Conservation (phyloP, 2,888 invertebrate species). For the Pseudococcus longispinus region DNA sequence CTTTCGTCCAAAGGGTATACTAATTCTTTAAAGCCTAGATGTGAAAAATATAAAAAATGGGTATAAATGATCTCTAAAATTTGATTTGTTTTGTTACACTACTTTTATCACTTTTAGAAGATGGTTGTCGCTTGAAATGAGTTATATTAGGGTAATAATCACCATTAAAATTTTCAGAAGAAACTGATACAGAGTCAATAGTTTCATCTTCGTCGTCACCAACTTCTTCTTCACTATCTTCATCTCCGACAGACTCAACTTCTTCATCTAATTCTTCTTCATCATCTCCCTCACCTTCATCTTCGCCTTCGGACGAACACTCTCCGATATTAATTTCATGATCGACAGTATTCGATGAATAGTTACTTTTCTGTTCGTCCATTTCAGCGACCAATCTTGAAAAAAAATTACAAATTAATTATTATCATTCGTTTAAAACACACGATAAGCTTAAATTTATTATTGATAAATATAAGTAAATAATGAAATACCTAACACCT, state of each 20-base stretch:
- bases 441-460: neutral
- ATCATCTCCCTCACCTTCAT: conserved; percentile 68
- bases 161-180: conserved; percentile 38
- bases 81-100: neutral
- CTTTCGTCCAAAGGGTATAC: conserved; percentile 42
- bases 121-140: neutral
- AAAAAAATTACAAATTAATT: neutral
- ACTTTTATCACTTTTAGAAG: neutral
- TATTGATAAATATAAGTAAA: neutral
- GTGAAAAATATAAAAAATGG: neutral
- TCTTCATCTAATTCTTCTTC: conserved; percentile 59
- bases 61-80: neutral
- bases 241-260: conserved; percentile 58
- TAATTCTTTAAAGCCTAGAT: conserved; percentile 28
- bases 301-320: conserved; percentile 75
- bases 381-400: conserved; percentile 8
- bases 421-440: neutral
- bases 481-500: neutral
- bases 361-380: conserved; percentile 55
- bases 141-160: neutral
- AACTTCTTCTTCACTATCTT: conserved; percentile 58
- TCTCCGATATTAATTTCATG: conserved; percentile 77
- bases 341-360: conserved; percentile 60
- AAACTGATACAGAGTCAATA: conserved; percentile 11
- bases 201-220: conserved; percentile 57